Base-by-base conservation (phyloP, 1,140 invertebrate genomes). In the Drosophila fuyamai region DNA sequence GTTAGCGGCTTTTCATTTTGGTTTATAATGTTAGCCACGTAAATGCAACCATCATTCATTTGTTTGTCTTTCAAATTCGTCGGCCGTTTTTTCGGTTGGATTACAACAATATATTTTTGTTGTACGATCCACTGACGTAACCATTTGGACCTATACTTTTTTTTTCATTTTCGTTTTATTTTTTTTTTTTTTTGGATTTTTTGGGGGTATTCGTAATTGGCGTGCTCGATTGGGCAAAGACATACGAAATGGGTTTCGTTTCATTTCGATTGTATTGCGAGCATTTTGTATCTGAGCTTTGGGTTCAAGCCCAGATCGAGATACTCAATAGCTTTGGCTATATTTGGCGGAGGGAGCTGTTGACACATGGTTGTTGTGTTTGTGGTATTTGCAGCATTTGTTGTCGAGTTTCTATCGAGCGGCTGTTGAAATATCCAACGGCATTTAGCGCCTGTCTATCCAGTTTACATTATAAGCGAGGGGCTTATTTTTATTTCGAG, bases 191-290 rank as follows among this genome's bases (percentile, higher is more conserved):
- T 46, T 44, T 60, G 27, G 56, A 9, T 55, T 48, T 62, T 68
- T 55, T 23, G 23, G 54, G 50, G 48, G 38, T 76, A 73, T 68
- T 76, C 56, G 74, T 86, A 88, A 86, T 86, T 86, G 83, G 79
- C 83, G 76, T 68, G 80, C 80, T 79, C 79, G 81, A 83, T 83
- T 83, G 79, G 60, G 76, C 79, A 79, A 84, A 82, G 50, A 73
- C 61, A 80, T 81, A 81, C 57, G 78, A 78, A 81, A 77, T 46
- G 61, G 53, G 62, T 53, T 65, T 65, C 53, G 38, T 59, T 79
- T 66, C 51, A 50, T 18, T 47, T 62, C 44, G 48, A 68, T 54
- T 70, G 66, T 70, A 66, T 70, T 53, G 29, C 63, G 29, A 43
- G 46, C 46, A 51, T 63, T 65, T 70, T 51, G 50, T 47, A 35